Conservation (phyloP, 2,888 invertebrate genomes). For the Aporophyla nigra region DNA sequence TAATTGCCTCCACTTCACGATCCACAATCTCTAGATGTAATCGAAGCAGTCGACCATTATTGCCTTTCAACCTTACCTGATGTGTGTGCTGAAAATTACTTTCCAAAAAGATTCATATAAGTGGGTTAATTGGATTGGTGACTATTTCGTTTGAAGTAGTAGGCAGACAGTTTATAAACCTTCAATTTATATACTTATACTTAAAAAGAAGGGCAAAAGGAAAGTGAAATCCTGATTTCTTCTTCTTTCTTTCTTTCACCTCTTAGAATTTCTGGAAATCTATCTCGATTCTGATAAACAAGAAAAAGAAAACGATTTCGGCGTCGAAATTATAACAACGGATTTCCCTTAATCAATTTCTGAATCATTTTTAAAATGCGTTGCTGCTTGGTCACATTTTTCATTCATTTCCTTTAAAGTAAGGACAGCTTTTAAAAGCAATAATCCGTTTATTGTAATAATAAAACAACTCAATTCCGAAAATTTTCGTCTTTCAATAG, state of each 20-base stretch:
- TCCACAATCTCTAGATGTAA: conserved; percentile 41
- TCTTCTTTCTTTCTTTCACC: no score
- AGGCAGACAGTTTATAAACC: background rate
- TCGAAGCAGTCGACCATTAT: conserved; percentile 31
- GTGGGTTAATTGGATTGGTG: background rate
- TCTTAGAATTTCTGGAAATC: conserved; percentile 18
- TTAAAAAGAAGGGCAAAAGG: no score
- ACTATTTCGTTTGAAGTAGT: background rate
- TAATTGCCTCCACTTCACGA: conserved; percentile 27
- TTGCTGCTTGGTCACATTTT: conserved; percentile 24
- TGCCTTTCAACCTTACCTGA: conserved; percentile 33
- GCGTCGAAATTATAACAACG: background rate
- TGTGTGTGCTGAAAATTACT: conserved; percentile 24
- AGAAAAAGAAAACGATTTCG: background rate
- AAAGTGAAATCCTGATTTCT: no score
- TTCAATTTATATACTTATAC: background rate
- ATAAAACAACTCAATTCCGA: conserved; percentile 42
- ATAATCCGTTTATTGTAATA: conserved; percentile 16
- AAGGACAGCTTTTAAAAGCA: conserved; percentile 28
- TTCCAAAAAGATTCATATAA: background rate
- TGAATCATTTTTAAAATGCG: conserved; percentile 23
- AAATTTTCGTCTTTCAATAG: conserved; percentile 36
- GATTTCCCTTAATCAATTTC: conserved; percentile 19
- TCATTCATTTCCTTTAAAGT: conserved; percentile 31
- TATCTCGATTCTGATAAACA: conserved; percentile 26